phyloP scores from a whole-genome alignment of 1,140 invertebrate species.

The Leptinotarsa defecta region DNA sequence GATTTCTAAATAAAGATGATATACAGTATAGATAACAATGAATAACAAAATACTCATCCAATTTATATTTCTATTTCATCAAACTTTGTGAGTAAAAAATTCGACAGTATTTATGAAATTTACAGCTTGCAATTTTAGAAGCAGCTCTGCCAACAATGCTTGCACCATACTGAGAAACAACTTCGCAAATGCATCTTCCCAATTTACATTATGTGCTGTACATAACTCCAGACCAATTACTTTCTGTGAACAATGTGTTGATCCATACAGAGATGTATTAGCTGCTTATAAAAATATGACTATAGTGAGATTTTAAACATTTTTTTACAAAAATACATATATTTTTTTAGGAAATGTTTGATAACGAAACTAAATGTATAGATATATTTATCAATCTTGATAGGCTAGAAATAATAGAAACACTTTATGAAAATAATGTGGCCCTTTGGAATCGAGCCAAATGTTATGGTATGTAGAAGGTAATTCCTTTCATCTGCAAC shows the following conservation, averaged over 20 bases:
- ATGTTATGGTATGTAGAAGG: conserved; percentile 59
- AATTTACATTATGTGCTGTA: conserved; percentile 62
- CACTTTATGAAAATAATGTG: conserved; percentile 58
- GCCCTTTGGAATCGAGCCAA: conserved; percentile 62
- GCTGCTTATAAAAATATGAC: conserved; percentile 59
- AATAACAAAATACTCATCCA: neutral
- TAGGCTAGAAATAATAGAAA: conserved; percentile 60
- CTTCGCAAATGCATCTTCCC: conserved; percentile 58
- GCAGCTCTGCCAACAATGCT: neutral
- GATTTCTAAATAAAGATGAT: neutral
- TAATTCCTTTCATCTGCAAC: conserved; percentile 30
- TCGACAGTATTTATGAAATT: neutral
- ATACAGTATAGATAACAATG: neutral
- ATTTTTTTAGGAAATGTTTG: conserved; percentile 28
- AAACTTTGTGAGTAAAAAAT: neutral
- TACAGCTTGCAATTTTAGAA: neutral
- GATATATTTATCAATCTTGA: conserved; percentile 61
- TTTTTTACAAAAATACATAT: conserved; percentile 27
- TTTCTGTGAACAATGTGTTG: conserved; percentile 61
- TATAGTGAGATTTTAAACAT: conserved; percentile 47
- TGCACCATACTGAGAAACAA: conserved; percentile 34
- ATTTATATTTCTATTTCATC: neutral
- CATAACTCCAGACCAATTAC: conserved; percentile 60
- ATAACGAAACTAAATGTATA: conserved; percentile 56
- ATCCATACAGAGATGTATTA: conserved; percentile 58